Conservation (phyloP, 2,113 vertebrate species). For the human (Homo sapiens) region DNA sequence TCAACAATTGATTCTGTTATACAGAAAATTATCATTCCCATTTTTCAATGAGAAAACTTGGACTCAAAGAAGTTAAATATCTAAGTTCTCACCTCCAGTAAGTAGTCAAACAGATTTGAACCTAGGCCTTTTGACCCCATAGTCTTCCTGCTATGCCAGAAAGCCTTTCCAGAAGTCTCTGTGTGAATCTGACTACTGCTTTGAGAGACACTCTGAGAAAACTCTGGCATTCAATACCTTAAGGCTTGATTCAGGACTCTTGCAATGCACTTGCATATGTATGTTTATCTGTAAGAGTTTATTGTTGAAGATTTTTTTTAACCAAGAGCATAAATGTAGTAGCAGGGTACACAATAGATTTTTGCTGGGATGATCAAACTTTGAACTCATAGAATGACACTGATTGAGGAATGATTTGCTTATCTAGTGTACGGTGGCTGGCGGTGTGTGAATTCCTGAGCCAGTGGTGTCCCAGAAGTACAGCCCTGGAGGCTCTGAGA, state of each 20-base stretch:
- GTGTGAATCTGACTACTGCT: not conserved
- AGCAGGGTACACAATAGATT: not conserved
- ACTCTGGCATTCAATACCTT: fast-evolving
- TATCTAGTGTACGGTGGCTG: not conserved
- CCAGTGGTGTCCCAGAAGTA: not conserved
- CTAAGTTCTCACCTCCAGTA: not conserved
- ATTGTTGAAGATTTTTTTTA: not conserved
- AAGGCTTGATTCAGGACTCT: not conserved
- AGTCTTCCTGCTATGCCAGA: not conserved
- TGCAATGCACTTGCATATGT: too few relatives aligned
- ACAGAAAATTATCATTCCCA: not conserved
- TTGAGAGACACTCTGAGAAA: not conserved
- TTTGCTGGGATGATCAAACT: not conserved
- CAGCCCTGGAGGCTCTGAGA: not conserved
- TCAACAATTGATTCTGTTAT: not conserved
- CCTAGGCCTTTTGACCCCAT: not conserved
- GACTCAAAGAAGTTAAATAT: not conserved
- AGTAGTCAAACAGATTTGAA: not conserved
- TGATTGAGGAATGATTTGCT: not conserved
- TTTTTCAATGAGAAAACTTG: not conserved
- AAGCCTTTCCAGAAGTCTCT: not conserved
- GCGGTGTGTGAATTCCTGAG: not conserved
- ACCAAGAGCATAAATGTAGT: not conserved
- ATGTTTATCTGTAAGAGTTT: not conserved
- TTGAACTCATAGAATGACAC: not conserved